A percentile compares a stretch with the other conserved stretches of the same genome.
Evolutionary conservation across 2,888 invertebrate species (phyloP).

Genomic region (Oscheius sp.): DNA sequence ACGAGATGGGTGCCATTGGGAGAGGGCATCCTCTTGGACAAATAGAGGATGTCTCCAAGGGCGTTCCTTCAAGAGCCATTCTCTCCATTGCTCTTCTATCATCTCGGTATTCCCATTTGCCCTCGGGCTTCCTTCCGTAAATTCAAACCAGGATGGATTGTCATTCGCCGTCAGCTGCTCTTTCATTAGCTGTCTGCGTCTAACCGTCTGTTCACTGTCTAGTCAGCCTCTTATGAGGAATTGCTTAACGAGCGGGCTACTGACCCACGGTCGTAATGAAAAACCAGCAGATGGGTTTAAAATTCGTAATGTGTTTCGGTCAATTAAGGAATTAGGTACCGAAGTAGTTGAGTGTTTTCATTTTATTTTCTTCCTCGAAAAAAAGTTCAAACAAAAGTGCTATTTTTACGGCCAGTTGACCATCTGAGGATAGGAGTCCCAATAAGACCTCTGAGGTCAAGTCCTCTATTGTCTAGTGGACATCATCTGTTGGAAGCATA

Average conservation of each 20-base stretch:
- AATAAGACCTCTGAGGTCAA: slow-evolving; percentile 16
- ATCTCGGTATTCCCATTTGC: not conserved
- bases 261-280: slow-evolving; percentile 15
- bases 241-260: slow-evolving; percentile 22
- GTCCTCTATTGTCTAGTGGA: slow-evolving; percentile 17
- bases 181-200: slow-evolving; percentile 12
- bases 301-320: slow-evolving; percentile 7
- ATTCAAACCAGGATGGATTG: slow-evolving; percentile 18
- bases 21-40: slow-evolving; percentile 16
- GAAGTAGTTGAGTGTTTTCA: too few species aligned
- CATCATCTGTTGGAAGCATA: slow-evolving; percentile 29
- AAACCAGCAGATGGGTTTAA: slow-evolving; percentile 19
- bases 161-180: slow-evolving; percentile 29
- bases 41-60: slow-evolving; percentile 12
- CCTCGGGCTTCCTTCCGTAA: not conserved
- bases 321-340: not conserved
- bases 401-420: slow-evolving; percentile 19
- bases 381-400: not conserved
- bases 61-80: not conserved
- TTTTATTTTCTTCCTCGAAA: not conserved
- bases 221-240: slow-evolving; percentile 23
- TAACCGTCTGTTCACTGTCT: slow-evolving; percentile 14
- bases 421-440: slow-evolving; percentile 9
- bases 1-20: slow-evolving; percentile 1
- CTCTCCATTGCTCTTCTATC: not conserved